Conservation (phyloP, 2,797 vertebrate species). For the Enteromius argenteus region DNA sequence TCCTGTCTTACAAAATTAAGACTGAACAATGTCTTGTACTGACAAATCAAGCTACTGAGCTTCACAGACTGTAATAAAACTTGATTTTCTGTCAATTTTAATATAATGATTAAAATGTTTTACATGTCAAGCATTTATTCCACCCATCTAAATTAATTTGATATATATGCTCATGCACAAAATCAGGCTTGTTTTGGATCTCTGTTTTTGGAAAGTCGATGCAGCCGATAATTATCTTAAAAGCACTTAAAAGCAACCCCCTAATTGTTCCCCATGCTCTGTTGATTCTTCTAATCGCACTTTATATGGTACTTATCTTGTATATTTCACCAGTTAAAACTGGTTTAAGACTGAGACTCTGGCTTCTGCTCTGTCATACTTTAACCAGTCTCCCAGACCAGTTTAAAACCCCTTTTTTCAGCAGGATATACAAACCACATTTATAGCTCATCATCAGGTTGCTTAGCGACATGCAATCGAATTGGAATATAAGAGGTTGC, state of each 20-base stretch:
- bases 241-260: no score
- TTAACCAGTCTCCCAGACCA: neutral
- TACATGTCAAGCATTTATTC: neutral
- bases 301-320: neutral
- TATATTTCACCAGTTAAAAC: neutral
- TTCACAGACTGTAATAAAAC: neutral
- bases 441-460: neutral
- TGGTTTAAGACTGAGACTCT: neutral
- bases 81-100: neutral
- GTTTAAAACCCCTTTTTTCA: neutral
- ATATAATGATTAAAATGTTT: neutral
- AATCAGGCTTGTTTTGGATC: neutral
- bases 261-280: neutral
- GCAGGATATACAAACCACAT: neutral
- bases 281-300: neutral
- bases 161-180: neutral
- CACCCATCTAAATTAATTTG: neutral
- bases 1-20: neutral
- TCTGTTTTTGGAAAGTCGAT: neutral
- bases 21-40: neutral
- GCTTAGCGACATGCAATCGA: slow-evolving; percentile 13
- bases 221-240: neutral
- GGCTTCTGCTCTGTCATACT: neutral
- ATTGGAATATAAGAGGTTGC: neutral
- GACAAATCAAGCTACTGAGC: neutral